Conservation (phyloP, 2,888 invertebrate species). For the Diadegma fenestrale region DNA sequence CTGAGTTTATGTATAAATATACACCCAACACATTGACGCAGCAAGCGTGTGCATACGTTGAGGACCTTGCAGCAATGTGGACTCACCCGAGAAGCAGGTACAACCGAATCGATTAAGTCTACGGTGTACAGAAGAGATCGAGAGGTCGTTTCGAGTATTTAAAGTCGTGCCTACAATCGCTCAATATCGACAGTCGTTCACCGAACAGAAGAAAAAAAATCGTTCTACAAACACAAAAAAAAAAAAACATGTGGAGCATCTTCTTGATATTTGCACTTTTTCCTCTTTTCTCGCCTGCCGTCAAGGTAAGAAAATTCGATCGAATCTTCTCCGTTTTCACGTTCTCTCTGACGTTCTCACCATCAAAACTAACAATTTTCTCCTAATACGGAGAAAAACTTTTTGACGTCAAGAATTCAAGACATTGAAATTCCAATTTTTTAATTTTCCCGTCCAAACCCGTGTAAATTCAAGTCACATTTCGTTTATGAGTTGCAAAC, state of each 20-base stretch:
- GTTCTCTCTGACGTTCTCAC: no score
- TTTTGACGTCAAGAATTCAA: no score
- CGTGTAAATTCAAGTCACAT: no score
- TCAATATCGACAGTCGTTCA: slow-evolving; percentile 52
- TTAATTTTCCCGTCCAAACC: no score
- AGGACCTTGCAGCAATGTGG: slow-evolving; percentile 25
- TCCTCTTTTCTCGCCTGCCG: slow-evolving; percentile 28
- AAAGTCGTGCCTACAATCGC: slow-evolving; percentile 44
- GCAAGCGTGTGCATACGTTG: not conserved
- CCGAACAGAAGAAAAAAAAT: slow-evolving; percentile 1
- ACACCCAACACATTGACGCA: slow-evolving; percentile 12
- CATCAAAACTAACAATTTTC: no score
- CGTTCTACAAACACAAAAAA: not conserved
- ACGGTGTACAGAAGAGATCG: slow-evolving; percentile 44
- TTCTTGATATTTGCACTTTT: slow-evolving; percentile 40
- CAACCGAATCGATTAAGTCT: slow-evolving; percentile 58
- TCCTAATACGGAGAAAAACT: no score
- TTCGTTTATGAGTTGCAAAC: no score
- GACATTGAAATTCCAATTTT: no score
- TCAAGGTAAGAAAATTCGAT: slow-evolving; percentile 34
- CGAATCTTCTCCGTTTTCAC: no score
- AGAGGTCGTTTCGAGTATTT: slow-evolving; percentile 63
- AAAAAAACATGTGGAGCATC: slow-evolving; percentile 36
- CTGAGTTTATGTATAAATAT: slow-evolving; percentile 26
- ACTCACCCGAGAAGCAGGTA: slow-evolving; percentile 1